A percentile compares a stretch with the other conserved stretches of the same genome.
Conservation (phyloP, 2,888 invertebrate genomes). For the Lamellibrachia columna region DNA sequence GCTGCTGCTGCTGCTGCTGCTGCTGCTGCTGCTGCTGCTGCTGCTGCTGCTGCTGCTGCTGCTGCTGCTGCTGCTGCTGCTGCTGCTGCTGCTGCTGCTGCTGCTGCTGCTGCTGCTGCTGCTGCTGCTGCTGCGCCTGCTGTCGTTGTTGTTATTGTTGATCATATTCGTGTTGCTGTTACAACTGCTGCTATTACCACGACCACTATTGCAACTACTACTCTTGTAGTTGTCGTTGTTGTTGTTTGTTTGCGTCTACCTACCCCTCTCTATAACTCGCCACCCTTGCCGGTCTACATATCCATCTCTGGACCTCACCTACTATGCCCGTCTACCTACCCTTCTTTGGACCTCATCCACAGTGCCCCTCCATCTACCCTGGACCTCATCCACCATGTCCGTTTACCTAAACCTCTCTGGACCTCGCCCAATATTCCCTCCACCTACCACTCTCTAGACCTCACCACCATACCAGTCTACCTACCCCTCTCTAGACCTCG, state of each 20-base stretch:
- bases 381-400: not conserved
- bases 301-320: too few species aligned
- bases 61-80: constrained; percentile 34
- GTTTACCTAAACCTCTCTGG: not conserved
- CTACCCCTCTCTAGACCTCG: not conserved
- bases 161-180: not conserved
- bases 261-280: too few species aligned
- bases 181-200: not conserved
- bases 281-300: not conserved
- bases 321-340: not conserved
- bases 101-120: not conserved
- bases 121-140: not conserved
- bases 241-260: not conserved
- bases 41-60: constrained; percentile 43
- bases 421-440: too few species aligned
- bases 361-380: too few species aligned
- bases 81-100: not conserved
- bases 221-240: not conserved
- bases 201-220: constrained; percentile 13
- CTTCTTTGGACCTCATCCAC: constrained; percentile 1
- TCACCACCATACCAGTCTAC: not conserved
- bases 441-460: too few species aligned
- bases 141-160: not conserved
- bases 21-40: too few species aligned
- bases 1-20: too few species aligned